phyloP scores from a whole-genome alignment of 2,797 vertebrate genomes.

The Psittacula derbiana region DNA sequence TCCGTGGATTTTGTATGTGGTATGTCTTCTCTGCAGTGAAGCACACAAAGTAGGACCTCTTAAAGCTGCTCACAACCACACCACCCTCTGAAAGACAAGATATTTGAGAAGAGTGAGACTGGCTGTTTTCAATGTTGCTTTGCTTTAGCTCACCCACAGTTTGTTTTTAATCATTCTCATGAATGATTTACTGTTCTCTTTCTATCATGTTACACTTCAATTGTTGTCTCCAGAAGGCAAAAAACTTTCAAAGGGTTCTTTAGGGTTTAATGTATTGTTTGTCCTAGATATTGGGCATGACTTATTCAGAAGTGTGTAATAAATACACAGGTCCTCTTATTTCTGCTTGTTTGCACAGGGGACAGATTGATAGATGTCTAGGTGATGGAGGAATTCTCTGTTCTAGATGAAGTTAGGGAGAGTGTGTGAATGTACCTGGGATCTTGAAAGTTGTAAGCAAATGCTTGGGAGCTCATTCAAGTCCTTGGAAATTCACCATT shows the following conservation, averaged over 20 bases:
- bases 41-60: not conserved
- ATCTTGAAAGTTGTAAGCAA: not conserved
- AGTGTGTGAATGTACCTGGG: not conserved
- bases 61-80: not conserved
- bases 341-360: constrained; percentile 19
- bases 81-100: not conserved
- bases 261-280: constrained; percentile 35
- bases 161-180: constrained; percentile 27
- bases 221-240: constrained; percentile 4
- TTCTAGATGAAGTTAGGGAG: not conserved
- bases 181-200: constrained; percentile 55
- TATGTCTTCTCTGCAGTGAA: not conserved
- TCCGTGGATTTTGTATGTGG: not conserved
- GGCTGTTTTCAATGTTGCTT: not conserved
- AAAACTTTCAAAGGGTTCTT: constrained; percentile 33
- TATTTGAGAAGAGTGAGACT: not conserved
- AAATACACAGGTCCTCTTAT: constrained; percentile 17
- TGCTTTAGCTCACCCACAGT: not conserved
- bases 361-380: not conserved
- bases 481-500: not conserved
- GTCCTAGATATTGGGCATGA: constrained; percentile 32
- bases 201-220: constrained; percentile 48
- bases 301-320: constrained; percentile 45
- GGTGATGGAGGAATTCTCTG: not conserved
- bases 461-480: not conserved